A percentile compares a stretch with the other conserved stretches of the same genome.
Conservation (phyloP, 92 coral and sea anemone species). For the Parazoanthus swiftii region DNA sequence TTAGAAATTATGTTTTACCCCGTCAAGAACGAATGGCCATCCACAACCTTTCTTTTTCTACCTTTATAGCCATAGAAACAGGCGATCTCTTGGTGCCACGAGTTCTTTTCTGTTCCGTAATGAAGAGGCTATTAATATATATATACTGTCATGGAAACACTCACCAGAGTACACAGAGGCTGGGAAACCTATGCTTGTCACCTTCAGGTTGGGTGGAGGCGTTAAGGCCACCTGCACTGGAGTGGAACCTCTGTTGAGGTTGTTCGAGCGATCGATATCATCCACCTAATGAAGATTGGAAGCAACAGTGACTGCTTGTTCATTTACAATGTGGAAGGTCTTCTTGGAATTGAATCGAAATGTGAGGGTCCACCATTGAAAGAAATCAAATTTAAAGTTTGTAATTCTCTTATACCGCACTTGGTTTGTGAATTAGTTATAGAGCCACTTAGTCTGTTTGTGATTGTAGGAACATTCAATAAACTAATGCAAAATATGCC, state of each 20-base stretch:
- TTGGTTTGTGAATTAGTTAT: too few species aligned
- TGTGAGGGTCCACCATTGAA: too few species aligned
- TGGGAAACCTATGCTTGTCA: constrained; percentile 65
- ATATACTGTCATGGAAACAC: background rate
- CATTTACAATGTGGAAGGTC: constrained; percentile 24
- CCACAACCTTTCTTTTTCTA: too few species aligned
- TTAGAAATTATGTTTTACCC: too few species aligned
- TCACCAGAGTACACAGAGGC: constrained; percentile 67
- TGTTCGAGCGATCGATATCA: constrained; percentile 69
- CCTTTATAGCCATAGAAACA: too few species aligned
- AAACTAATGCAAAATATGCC: too few species aligned
- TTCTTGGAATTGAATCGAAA: background rate
- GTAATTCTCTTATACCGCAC: background rate
- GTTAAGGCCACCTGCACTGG: constrained; percentile 70
- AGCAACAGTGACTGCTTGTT: background rate
- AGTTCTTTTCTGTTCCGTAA: background rate
- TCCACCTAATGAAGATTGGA: constrained; percentile 42
- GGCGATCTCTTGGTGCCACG: background rate
- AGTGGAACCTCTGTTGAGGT: constrained; percentile 51
- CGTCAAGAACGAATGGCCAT: too few species aligned
- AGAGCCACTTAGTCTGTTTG: background rate
- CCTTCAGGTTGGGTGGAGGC: constrained; percentile 81
- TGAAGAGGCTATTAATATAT: background rate
- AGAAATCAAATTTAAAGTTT: too few species aligned
- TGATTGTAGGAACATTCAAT: background rate